A percentile compares a stretch with the other conserved stretches of the same genome.
These are phyloP conservation scores for Prinia subflava DNA, from an alignment of 2,113 vertebrate genomes.

Conservation along the genomic window DNA sequence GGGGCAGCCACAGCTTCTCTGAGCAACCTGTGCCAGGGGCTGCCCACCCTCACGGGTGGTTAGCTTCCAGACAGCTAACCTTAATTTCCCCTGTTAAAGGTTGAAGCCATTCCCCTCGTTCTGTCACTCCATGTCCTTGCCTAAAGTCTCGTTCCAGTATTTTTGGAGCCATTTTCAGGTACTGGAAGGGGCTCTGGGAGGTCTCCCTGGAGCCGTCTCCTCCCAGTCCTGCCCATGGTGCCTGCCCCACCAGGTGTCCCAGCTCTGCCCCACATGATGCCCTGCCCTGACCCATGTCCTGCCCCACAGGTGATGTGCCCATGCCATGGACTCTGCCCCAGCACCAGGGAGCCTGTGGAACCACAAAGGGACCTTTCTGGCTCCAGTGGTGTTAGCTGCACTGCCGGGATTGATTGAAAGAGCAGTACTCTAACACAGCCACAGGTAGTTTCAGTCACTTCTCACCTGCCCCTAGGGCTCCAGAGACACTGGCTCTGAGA, in stretches of 20 bases:
- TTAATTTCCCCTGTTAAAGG: background rate
- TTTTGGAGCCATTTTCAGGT: background rate
- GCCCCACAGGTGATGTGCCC: background rate
- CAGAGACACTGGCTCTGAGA: background rate
- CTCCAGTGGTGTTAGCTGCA: background rate
- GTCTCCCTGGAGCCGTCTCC: fast-evolving
- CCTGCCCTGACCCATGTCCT: background rate
- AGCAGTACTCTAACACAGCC: background rate
- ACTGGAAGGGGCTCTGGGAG: background rate
- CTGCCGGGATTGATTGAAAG: background rate
- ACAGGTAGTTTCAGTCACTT: background rate
- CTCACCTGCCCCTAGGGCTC: background rate
- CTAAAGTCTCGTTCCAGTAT: background rate
- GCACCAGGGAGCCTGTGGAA: fast-evolving
- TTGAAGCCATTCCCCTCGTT: background rate
- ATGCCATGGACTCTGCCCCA: background rate
- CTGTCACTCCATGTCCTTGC: too few species aligned
- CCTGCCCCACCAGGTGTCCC: background rate
- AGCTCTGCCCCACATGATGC: too few species aligned
- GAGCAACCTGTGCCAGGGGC: background rate
- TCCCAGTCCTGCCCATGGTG: background rate
- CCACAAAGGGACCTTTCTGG: fast-evolving
- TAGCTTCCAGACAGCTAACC: background rate
- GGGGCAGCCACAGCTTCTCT: background rate
- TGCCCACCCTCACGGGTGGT: fast-evolving